A percentile compares a stretch with the other conserved stretches of the same genome.
These are phyloP conservation scores for Actenoides hombroni DNA, from an alignment of 2,113 vertebrate genomes.

Conservation along the genomic window DNA sequence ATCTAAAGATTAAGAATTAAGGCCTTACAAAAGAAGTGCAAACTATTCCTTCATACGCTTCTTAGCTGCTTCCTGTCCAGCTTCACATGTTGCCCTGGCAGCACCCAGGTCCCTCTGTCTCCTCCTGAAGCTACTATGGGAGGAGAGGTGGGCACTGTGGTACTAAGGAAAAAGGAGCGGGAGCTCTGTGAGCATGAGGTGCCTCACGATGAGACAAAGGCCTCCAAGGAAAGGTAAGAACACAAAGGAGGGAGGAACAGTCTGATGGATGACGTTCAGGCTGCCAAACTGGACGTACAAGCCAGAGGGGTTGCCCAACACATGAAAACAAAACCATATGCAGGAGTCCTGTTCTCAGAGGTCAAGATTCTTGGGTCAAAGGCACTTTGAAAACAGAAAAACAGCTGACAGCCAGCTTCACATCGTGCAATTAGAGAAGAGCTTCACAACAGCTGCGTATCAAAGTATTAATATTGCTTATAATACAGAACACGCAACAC, in stretches of 20 bases:
- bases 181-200: neutral
- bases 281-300: neutral
- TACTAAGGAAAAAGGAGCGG: neutral
- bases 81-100: neutral
- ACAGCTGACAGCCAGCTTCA: neutral
- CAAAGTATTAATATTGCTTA: neutral
- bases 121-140: neutral
- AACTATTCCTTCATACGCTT: neutral
- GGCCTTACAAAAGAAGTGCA: neutral
- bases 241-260: neutral
- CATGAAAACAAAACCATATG: neutral
- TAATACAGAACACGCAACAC: neutral
- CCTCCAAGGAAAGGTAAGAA: neutral
- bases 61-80: neutral
- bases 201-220: neutral
- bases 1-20: neutral
- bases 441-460: neutral
- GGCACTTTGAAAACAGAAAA: neutral
- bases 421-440: neutral
- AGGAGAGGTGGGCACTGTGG: neutral
- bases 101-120: neutral
- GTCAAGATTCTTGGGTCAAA: neutral
- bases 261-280: neutral
- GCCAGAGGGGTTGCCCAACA: neutral
- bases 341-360: neutral